phyloP scores from a whole-genome alignment of 1,140 invertebrate species.

The Tetramorium simillimum region DNA sequence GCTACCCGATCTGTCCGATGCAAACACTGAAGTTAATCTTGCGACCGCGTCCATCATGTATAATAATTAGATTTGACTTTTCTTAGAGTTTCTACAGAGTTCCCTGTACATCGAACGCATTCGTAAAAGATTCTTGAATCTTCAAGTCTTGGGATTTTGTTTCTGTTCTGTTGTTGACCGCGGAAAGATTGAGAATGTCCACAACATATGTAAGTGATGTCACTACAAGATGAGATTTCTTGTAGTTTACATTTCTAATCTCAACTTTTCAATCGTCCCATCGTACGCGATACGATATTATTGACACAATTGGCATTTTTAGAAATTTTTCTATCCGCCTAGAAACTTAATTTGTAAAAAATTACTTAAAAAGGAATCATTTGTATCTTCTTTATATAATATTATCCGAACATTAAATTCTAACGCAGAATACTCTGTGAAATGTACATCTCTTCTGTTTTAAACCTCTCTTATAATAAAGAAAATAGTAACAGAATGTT shows the following conservation, averaged over 20 bases:
- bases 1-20: slow-evolving; percentile 81
- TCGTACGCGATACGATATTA: no score
- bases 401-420: not conserved
- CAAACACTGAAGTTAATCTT: slow-evolving; percentile 80
- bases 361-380: not conserved
- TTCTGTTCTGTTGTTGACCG: not conserved
- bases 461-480: not conserved
- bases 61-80: slow-evolving; percentile 73
- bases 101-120: not conserved
- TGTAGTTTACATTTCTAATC: not conserved
- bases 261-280: no score
- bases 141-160: not conserved
- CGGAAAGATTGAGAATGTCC: not conserved
- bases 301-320: no score
- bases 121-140: not conserved
- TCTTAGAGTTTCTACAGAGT: not conserved
- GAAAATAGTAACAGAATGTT: not conserved
- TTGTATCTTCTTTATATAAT: not conserved
- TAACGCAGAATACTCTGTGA: not conserved
- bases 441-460: not conserved
- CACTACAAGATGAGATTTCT: not conserved
- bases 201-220: not conserved
- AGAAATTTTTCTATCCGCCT: not conserved
- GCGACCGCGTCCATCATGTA: slow-evolving; percentile 84
- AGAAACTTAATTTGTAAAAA: not conserved